These are phyloP conservation scores for Drosophila rufa DNA, from an alignment of 1,140 invertebrate species.

Conservation along the genomic window DNA sequence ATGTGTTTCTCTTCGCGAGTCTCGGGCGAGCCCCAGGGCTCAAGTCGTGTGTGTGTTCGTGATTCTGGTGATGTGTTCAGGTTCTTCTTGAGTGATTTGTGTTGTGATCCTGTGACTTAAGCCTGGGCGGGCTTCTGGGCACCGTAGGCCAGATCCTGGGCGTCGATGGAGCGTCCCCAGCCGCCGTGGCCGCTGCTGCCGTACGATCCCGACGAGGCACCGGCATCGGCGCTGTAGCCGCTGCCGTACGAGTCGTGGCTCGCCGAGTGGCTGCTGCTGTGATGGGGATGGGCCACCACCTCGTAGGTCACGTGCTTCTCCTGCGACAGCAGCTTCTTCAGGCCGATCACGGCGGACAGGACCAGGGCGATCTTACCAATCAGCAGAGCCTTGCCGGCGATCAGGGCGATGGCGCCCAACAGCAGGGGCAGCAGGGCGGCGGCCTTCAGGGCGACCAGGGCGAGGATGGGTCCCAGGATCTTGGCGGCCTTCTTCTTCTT, in stretches of 20 bases:
- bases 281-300: constrained; percentile 93
- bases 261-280: constrained; percentile 87
- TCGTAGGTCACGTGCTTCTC: constrained; percentile 94
- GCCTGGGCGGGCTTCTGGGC: constrained; percentile 88
- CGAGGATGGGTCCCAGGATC: constrained; percentile 91
- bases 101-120: constrained; percentile 51
- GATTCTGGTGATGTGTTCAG: constrained; percentile 30
- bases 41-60: constrained; percentile 61
- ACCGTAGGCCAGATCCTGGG: constrained; percentile 91
- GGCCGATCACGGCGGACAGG: constrained; percentile 91
- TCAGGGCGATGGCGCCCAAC: constrained; percentile 91
- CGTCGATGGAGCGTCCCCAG: constrained; percentile 91
- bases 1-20: constrained; percentile 73
- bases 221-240: constrained; percentile 87
- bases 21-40: constrained; percentile 57
- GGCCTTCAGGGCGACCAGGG: constrained; percentile 91
- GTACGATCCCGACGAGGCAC: constrained; percentile 86
- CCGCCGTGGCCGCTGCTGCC: constrained; percentile 87
- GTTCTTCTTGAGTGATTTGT: constrained; percentile 31
- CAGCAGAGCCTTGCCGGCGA: constrained; percentile 93
- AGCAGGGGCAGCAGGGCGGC: constrained; percentile 91
- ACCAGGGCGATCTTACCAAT: constrained; percentile 94
- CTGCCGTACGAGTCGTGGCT: constrained; percentile 89
- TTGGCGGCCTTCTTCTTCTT: constrained; percentile 94
- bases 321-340: constrained; percentile 91